Percentiles rank a stretch among this genome's conserved stretches.
These are phyloP conservation scores for Zosterops hypoxanthus DNA, from an alignment of 2,113 vertebrate genomes.

Conservation along the genomic window DNA sequence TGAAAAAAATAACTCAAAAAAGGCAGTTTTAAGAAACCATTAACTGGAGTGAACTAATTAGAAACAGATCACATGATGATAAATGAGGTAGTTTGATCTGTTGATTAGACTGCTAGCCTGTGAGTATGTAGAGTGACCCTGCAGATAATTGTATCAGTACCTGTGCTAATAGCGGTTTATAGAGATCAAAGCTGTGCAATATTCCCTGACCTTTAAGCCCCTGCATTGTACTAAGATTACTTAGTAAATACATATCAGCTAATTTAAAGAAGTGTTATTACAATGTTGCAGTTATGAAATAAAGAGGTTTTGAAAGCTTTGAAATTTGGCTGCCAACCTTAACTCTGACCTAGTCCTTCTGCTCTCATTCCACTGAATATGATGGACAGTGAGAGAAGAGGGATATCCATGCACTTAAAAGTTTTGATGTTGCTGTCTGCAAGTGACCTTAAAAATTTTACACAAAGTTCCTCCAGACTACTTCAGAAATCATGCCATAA, in stretches of 20 bases:
- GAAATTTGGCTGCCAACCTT: constrained; percentile 44
- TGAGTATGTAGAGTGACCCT: constrained; percentile 13
- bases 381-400: neutral
- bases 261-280: constrained; percentile 44
- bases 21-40: constrained; percentile 49
- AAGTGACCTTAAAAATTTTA: neutral
- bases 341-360: neutral
- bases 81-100: constrained; percentile 54
- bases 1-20: constrained; percentile 23
- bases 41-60: constrained; percentile 46
- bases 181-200: constrained; percentile 42
- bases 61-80: constrained; percentile 59
- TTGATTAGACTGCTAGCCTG: constrained; percentile 17
- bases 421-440: neutral
- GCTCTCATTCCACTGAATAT: neutral
- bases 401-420: neutral
- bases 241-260: constrained; percentile 33
- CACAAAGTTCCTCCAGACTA: neutral
- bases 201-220: neutral
- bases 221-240: constrained; percentile 19
- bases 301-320: constrained; percentile 37
- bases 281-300: constrained; percentile 13
- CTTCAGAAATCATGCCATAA: neutral
- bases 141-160: constrained; percentile 51
- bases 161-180: constrained; percentile 55